phyloP scores from a whole-genome alignment of 2,113 vertebrate species.

The Phocoena sinus region DNA sequence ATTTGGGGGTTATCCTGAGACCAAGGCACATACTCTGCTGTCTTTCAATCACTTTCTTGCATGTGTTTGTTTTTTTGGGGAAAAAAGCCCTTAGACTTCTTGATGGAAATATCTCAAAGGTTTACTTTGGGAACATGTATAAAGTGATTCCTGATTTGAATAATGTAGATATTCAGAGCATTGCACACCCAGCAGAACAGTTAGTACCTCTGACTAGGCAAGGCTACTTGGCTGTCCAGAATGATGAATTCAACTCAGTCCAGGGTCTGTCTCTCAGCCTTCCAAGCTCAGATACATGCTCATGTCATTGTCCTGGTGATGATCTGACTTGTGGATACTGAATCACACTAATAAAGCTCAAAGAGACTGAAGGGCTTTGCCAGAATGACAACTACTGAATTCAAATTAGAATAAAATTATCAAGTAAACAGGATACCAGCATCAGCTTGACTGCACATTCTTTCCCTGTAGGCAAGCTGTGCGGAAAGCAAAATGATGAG shows the following conservation, averaged over 20 bases:
- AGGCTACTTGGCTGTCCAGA: neutral
- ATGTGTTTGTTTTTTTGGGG: neutral
- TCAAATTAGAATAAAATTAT: neutral
- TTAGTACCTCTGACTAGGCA: neutral
- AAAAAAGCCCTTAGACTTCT: neutral
- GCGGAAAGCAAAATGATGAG: neutral
- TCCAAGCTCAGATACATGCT: neutral
- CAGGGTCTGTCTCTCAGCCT: neutral
- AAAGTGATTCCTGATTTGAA: neutral
- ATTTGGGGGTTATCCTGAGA: neutral
- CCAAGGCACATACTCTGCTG: neutral
- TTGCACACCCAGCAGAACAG: too few relatives aligned
- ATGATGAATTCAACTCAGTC: neutral
- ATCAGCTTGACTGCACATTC: too few relatives aligned
- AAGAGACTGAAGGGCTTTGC: neutral
- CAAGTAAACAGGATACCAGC: neutral
- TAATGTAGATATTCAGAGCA: neutral
- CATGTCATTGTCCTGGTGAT: neutral
- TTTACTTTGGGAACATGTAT: neutral
- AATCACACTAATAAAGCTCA: neutral
- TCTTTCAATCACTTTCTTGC: neutral
- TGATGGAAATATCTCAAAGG: neutral
- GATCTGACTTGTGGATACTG: neutral
- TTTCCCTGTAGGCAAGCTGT: neutral
- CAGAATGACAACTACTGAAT: neutral